Evolutionary conservation across 2,888 invertebrate species (phyloP).

Genomic region (Aphrophora alni): DNA sequence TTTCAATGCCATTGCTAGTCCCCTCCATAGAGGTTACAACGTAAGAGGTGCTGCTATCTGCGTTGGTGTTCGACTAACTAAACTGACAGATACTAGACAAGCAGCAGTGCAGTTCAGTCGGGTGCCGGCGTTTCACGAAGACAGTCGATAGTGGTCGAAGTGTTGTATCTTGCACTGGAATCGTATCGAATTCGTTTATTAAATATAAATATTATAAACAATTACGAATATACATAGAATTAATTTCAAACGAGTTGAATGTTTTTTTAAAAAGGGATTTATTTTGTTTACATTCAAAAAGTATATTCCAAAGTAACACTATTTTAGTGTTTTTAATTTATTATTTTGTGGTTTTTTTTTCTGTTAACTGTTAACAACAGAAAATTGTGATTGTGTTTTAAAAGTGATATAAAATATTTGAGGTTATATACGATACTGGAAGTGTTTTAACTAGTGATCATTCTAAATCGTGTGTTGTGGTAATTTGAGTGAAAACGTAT

Average conservation of each 20-base stretch:
- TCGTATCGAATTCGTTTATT: background rate
- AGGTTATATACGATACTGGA: background rate
- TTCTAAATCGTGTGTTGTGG: background rate
- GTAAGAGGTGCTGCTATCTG: background rate
- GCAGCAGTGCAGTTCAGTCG: background rate
- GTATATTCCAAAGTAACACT: too few species aligned
- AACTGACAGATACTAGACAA: background rate
- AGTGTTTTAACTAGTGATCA: background rate
- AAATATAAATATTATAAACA: too few species aligned
- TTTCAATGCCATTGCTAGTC: background rate
- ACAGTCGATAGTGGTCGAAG: background rate
- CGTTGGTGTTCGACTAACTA: background rate
- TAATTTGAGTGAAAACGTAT: background rate
- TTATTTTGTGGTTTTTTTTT: background rate
- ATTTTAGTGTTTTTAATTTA: background rate
- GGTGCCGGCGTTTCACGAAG: background rate
- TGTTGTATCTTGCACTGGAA: background rate
- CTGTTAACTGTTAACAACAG: background rate
- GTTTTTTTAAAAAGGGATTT: too few species aligned
- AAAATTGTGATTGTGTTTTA: background rate
- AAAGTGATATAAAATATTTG: background rate
- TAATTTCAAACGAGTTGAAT: background rate
- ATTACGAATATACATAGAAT: background rate
- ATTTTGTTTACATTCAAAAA: too few species aligned
- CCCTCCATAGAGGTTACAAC: background rate